Evolutionary conservation across 2,797 vertebrate genomes (phyloP).

Genomic region (Myotis findleyi): DNA sequence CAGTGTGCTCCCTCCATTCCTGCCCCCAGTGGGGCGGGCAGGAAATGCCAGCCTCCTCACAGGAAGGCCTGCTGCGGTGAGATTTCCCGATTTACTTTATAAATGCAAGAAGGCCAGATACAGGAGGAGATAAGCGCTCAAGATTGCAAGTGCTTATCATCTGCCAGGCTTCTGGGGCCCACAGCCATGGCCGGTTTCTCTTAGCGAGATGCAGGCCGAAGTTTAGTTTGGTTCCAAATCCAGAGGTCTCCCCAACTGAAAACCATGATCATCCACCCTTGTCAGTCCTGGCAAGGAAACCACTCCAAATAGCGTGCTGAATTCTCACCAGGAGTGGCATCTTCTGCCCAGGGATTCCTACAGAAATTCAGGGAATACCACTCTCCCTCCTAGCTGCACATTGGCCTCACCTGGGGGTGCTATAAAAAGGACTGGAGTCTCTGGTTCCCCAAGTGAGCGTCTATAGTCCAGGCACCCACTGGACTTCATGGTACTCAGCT

Average conservation of each 20-base stretch:
- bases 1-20: slow-evolving; percentile 52
- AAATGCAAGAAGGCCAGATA: slow-evolving; percentile 78
- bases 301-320: neutral
- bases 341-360: neutral
- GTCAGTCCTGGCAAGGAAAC: neutral
- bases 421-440: neutral
- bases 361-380: neutral
- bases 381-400: neutral
- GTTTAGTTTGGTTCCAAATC: slow-evolving; percentile 31
- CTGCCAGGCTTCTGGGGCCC: slow-evolving; percentile 52
- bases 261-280: neutral
- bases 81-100: slow-evolving; percentile 83
- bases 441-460: neutral
- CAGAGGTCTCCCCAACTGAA: slow-evolving; percentile 44
- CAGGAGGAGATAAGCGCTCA: slow-evolving; percentile 75
- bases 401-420: neutral
- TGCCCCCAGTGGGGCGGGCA: slow-evolving; percentile 66
- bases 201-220: slow-evolving; percentile 43
- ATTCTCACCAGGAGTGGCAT: neutral
- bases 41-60: slow-evolving; percentile 83
- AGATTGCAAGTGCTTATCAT: slow-evolving; percentile 79
- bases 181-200: slow-evolving; percentile 21
- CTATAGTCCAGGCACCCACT: neutral
- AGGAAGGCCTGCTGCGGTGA: slow-evolving; percentile 82
- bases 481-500: neutral